A percentile compares a stretch with the other conserved stretches of the same genome.
These are phyloP conservation scores for Asbolus verrucosus DNA, from an alignment of 1,140 invertebrate species.

Conservation along the genomic window DNA sequence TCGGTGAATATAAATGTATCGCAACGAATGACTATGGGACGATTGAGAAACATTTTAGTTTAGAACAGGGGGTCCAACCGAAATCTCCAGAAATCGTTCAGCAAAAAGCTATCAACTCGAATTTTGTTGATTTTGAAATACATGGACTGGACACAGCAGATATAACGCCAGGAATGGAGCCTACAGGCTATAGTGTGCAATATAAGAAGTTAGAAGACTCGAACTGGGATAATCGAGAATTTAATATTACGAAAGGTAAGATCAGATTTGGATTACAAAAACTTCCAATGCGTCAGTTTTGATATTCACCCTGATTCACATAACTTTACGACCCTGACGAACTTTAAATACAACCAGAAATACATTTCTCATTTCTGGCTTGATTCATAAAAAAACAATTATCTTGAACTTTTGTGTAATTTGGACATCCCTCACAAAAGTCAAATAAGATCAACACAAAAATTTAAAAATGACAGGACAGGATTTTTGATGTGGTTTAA, in stretches of 20 bases:
- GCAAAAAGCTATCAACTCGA: slow-evolving; percentile 63
- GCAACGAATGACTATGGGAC: slow-evolving; percentile 68
- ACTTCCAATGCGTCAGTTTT: background rate
- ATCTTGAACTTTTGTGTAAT: no score
- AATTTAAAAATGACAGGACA: no score
- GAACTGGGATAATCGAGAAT: slow-evolving; percentile 52
- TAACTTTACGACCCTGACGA: no score
- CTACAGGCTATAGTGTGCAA: slow-evolving; percentile 55
- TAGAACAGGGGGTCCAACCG: slow-evolving; percentile 68
- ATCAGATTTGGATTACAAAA: background rate
- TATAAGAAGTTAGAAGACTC: slow-evolving; percentile 49
- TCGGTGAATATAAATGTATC: slow-evolving; percentile 69
- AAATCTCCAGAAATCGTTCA: slow-evolving; percentile 63
- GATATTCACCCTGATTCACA: background rate
- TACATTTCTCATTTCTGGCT: no score
- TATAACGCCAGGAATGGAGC: slow-evolving; percentile 17
- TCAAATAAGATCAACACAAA: no score
- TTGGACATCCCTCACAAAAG: no score
- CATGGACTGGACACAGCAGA: slow-evolving; percentile 47
- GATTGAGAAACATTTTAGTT: slow-evolving; percentile 66
- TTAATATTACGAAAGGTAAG: slow-evolving; percentile 52
- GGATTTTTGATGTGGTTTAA: no score
- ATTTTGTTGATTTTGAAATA: slow-evolving; percentile 65
- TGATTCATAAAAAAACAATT: no score
- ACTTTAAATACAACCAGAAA: no score